A percentile compares a stretch with the other conserved stretches of the same genome.
These are phyloP conservation scores for Ecliptopera silaceata DNA, from an alignment of 2,888 invertebrate species.

Conservation along the genomic window DNA sequence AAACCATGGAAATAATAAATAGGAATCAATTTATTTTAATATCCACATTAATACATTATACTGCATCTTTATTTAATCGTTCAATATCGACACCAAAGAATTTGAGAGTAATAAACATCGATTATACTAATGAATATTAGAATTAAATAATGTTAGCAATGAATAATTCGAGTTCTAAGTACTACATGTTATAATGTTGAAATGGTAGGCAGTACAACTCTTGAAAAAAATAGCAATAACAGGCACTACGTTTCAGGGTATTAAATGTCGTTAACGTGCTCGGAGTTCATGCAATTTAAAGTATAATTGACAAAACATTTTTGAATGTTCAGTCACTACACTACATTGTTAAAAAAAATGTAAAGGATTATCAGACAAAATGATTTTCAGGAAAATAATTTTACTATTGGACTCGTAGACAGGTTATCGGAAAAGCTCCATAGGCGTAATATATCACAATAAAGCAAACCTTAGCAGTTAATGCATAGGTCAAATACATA, in stretches of 20 bases:
- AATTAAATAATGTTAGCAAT: conserved; percentile 10
- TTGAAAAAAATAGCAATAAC: background rate
- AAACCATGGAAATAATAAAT: conserved; percentile 19
- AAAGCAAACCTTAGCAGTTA: no score
- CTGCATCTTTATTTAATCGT: background rate
- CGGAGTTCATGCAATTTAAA: no score
- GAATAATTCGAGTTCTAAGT: conserved; percentile 3
- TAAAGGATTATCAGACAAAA: conserved; percentile 30
- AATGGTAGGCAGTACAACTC: conserved; percentile 36
- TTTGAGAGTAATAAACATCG: no score
- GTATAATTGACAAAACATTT: no score
- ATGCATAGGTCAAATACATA: no score
- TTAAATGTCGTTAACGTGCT: no score
- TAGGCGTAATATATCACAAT: no score
- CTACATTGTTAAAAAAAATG: no score
- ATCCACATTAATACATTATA: conserved; percentile 43
- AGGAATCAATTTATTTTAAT: conserved; percentile 54
- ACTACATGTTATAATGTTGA: conserved; percentile 25
- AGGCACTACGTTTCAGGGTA: no score
- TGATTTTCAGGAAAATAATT: conserved; percentile 28
- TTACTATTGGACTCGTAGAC: background rate
- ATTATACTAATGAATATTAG: conserved; percentile 17
- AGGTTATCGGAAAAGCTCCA: no score
- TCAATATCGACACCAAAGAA: background rate
- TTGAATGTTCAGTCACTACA: no score